phyloP scores from a whole-genome alignment of 2,797 vertebrate genomes.

The Argyrosomus regius region DNA sequence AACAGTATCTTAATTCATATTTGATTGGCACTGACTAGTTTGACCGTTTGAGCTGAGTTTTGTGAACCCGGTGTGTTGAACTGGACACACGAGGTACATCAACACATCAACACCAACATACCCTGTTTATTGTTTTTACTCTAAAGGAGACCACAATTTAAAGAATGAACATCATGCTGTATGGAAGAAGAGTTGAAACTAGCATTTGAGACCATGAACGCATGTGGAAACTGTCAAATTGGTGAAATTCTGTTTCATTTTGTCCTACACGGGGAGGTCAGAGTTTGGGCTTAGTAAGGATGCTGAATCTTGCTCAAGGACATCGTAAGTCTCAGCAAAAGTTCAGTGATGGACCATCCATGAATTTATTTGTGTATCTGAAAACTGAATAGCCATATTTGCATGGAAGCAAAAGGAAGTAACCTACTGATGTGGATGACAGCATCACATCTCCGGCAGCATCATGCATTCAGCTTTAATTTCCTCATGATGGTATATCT shows the following conservation, averaged over 20 bases:
- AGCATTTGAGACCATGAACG: too few species aligned
- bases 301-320: neutral
- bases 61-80: too few species aligned
- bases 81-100: too few species aligned
- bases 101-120: too few species aligned
- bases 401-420: neutral
- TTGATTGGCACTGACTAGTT: too few species aligned
- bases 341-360: neutral
- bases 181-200: too few species aligned
- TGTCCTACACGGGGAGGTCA: neutral
- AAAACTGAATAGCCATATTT: neutral
- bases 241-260: neutral
- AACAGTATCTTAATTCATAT: too few species aligned
- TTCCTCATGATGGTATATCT: neutral
- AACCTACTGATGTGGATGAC: conserved; percentile 14
- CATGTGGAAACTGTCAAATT: neutral
- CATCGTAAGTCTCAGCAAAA: neutral
- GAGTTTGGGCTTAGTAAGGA: neutral
- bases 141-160: too few species aligned
- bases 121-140: too few species aligned
- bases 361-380: neutral
- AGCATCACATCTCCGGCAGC: neutral
- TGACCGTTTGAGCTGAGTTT: too few species aligned
- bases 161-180: too few species aligned
- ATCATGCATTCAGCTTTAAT: neutral